Percentiles rank a stretch among this genome's conserved stretches.
These are phyloP conservation scores for Channa maculata DNA, from an alignment of 2,113 vertebrate species.

Conservation along the genomic window DNA sequence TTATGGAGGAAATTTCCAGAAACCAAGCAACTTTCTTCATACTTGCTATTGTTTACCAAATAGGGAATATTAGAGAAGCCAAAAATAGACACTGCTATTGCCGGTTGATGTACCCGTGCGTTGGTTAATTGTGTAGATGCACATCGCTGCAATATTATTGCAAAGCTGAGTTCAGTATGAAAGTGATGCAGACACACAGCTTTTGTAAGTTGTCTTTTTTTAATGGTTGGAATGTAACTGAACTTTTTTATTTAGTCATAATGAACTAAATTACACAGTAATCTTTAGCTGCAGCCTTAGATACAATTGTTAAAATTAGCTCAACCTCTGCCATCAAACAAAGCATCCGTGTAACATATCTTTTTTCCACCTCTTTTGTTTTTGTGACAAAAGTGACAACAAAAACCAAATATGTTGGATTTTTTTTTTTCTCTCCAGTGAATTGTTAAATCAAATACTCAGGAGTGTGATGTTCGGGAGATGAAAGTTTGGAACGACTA, in stretches of 20 bases:
- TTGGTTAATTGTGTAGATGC: constrained; percentile 49
- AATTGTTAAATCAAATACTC: too few relatives aligned
- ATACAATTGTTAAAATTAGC: background rate
- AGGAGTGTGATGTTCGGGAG: too few relatives aligned
- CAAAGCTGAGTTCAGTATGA: constrained; percentile 43
- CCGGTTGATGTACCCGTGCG: constrained; percentile 43
- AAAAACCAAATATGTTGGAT: too few relatives aligned
- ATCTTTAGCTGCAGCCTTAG: background rate
- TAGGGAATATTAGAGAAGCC: constrained; percentile 42
- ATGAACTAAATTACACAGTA: background rate
- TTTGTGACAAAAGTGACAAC: too few relatives aligned
- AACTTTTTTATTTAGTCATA: background rate
- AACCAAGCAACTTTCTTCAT: constrained; percentile 29
- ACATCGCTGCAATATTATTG: constrained; percentile 35
- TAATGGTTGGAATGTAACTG: constrained; percentile 3
- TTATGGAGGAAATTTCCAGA: constrained; percentile 37
- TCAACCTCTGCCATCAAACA: background rate
- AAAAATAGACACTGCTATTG: constrained; percentile 67
- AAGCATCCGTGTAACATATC: background rate
- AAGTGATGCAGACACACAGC: constrained; percentile 1
- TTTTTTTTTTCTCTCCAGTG: too few relatives aligned
- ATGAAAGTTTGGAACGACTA: too few relatives aligned
- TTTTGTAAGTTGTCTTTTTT: background rate
- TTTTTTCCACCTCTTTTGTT: too few relatives aligned
- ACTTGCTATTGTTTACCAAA: constrained; percentile 65